A percentile compares a stretch with the other conserved stretches of the same genome.
Conservation (phyloP, 2,113 vertebrate species). For the Rafetus swinhoei region DNA sequence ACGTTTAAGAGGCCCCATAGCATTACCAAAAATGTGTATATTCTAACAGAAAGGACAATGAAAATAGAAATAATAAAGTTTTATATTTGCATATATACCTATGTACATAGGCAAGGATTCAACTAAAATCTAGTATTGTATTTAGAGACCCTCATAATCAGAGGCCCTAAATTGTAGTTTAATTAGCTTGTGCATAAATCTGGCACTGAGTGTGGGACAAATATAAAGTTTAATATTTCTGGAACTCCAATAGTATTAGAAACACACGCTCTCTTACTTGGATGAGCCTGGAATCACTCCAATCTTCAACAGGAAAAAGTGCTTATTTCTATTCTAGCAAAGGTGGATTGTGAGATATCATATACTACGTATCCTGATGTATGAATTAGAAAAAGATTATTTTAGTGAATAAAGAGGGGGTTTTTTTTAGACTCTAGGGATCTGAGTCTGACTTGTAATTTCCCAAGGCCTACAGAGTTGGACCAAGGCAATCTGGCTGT, state of each 20-base stretch:
- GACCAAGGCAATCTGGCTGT: not conserved
- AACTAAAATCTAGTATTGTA: too few relatives aligned
- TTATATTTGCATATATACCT: too few relatives aligned
- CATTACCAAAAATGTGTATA: too few relatives aligned
- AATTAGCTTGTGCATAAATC: too few relatives aligned
- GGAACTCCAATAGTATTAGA: not conserved
- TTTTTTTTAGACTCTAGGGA: not conserved
- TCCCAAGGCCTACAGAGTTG: not conserved
- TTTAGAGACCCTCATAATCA: too few relatives aligned
- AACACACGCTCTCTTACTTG: not conserved
- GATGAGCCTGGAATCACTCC: not conserved
- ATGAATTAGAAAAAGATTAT: not conserved
- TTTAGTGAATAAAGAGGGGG: not conserved
- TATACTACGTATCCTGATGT: not conserved
- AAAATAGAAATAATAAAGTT: too few relatives aligned
- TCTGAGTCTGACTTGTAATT: not conserved
- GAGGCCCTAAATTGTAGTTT: too few relatives aligned
- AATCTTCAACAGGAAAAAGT: fast-evolving
- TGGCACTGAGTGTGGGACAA: not conserved
- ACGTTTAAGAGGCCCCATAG: too few relatives aligned
- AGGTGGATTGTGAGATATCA: not conserved
- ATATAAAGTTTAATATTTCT: not conserved
- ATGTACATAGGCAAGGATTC: too few relatives aligned
- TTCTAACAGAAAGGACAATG: too few relatives aligned
- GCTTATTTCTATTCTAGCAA: not conserved